Evolutionary conservation across 2,113 vertebrate genomes (phyloP), one percentile per base, ranked within the genome.

Genomic region (Rallus limicola): DNA sequence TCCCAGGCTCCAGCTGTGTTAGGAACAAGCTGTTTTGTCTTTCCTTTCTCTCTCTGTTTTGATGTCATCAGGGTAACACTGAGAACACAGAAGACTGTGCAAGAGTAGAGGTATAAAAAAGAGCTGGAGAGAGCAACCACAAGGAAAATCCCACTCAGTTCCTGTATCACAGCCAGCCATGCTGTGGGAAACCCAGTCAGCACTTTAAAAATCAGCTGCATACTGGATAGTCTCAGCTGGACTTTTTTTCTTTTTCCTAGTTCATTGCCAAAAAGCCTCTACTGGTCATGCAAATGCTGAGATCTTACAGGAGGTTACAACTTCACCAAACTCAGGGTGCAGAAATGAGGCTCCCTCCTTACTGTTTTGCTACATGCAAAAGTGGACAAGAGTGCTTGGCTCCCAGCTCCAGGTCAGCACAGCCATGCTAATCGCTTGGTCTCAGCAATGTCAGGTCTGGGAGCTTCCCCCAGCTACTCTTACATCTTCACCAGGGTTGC

Each of bases 401-500:
- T 69, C 26, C 33, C 33, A 42, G 34, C 33, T 0, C 2, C 29
- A 63, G 23, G 52, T 15, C 55, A 74, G 59, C 88, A 83, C 0
- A 0, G 9, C 7, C 17, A 9, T 4, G 16, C 68, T 50, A 36
- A 40, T 46, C 1, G 1, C 14, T 62, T 25, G 6, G 23, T 19
- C 20, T n/a, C 38, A 71, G 40, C 67, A 85, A 26, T 58, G 42
- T 9, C 62, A 24, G 31, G 59, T 60, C 55, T 12, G 2, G 20
- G 19, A 65, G 10, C 21, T 36, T 62, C 36, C 40, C 69, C 16
- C 29, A 64, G 34, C 34, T n/a, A 36, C 25, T 5, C 31, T 0
- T 0, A 14, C 9, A 4, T 20, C 60, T 53, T 62, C 64, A 72
- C 69, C 60, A 64, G 48, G 19, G 11, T 16, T 53, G 64, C 10